Evolutionary conservation across 2,888 invertebrate genomes (phyloP), one percentile per base, ranked within the genome.

Genomic region (Scelioninae gen. 1): DNA sequence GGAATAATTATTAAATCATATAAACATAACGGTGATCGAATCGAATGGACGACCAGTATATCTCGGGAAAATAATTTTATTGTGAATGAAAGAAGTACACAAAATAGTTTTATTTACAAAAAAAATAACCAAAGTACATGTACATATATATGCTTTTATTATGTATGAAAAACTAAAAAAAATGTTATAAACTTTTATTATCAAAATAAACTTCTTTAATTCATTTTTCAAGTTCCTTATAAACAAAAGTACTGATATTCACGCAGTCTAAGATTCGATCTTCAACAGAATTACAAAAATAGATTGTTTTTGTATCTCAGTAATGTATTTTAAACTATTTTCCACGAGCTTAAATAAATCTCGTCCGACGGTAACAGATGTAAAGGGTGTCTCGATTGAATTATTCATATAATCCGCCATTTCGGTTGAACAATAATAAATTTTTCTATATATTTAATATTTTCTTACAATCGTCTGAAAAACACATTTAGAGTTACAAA

Each of bases 201-300:
- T 63, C 56, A 69, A 78, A 77, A 77, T 77, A 55, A 62, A 62
- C 55, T 62, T 32, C 40, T 51, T 56, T 11, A 38, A 40, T 63
- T 56, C 51, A 40, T 65, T 63, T 65, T 40, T 23, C 66, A 45
- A 49, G 51, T 43, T 43, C 34, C 10, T 16, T 72, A 79, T 79
- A 66, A 65, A 71, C 69, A 72, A 79, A 79, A 72, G 78, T 78
- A 77, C 65, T 55, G 66, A 79, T 45, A 72, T 79, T 72, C 63
- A 71, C 78, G 71, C 69, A 79, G 65, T 65, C 62, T 45, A 62
- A 60, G 40, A 68, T 56, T 76, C 58, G 75, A 65, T 75, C 63
- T 75, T 63, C 56, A 75, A 74, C 74, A 56, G 63, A 56, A 56
- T 81, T 81, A 81, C 51, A 81, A 81, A 81, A 81, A 81, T 81